Conservation (phyloP, 1,140 invertebrate genomes). For the Brachionus calyciflorus region DNA sequence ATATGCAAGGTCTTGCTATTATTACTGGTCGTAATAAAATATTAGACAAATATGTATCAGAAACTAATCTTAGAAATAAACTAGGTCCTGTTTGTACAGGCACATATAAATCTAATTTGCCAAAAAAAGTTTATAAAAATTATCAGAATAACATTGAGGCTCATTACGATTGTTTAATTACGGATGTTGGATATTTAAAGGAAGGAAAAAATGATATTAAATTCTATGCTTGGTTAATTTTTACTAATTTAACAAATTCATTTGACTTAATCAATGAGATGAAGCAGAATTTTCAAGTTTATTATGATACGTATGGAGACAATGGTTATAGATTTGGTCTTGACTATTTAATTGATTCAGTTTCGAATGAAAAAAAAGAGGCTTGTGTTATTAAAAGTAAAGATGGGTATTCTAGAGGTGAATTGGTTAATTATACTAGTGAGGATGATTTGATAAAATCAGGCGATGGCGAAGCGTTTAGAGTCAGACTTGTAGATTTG, state of each 20-base stretch:
- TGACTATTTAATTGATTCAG: not conserved
- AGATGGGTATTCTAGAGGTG: not conserved
- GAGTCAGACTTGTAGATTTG: not conserved
- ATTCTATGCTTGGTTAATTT: not conserved
- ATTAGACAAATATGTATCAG: not conserved
- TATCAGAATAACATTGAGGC: not conserved
- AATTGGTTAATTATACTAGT: not conserved
- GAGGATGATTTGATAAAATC: not conserved
- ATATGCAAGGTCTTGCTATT: not conserved
- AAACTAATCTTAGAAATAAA: not conserved
- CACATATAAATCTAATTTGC: not conserved
- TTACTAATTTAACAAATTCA: not conserved
- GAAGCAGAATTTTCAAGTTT: not conserved
- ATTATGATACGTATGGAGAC: not conserved
- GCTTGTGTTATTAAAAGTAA: conserved; percentile 2
- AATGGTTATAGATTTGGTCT: not conserved
- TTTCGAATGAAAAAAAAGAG: not conserved
- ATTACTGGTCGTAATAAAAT: not conserved
- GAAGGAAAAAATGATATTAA: not conserved
- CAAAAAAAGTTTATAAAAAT: conserved; percentile 25
- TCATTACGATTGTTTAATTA: not conserved
- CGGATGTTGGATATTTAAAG: not conserved
- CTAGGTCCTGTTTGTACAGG: not conserved
- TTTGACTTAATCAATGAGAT: not conserved
- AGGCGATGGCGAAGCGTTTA: not conserved